Percentiles rank a stretch among this genome's conserved stretches.
These are phyloP conservation scores for Epistrophe grossulariae DNA, from an alignment of 2,888 invertebrate genomes.

Conservation along the genomic window DNA sequence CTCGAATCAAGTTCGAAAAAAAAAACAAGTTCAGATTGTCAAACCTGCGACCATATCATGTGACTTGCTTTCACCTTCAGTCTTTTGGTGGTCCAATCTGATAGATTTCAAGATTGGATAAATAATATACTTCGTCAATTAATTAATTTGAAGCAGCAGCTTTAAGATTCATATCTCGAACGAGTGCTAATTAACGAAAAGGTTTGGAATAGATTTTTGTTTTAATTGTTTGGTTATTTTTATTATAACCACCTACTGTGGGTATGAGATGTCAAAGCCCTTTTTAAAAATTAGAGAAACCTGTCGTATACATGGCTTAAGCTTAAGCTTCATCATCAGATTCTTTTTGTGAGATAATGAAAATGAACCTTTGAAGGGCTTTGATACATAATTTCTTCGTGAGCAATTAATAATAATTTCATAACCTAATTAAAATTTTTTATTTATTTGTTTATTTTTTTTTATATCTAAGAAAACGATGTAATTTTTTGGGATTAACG, in stretches of 20 bases:
- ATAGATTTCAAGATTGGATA: constrained; percentile 53
- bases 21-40: constrained; percentile 23
- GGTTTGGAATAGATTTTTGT: constrained; percentile 29
- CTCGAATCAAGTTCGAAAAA: neutral
- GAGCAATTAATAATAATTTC: constrained; percentile 64
- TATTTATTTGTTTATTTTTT: constrained; percentile 16
- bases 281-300: constrained; percentile 29
- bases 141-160: constrained; percentile 42
- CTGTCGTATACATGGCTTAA: no score
- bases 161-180: constrained; percentile 42
- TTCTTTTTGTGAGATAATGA: constrained; percentile 22
- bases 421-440: constrained; percentile 44
- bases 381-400: constrained; percentile 36
- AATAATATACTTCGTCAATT: constrained; percentile 46
- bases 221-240: constrained; percentile 44
- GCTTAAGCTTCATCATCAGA: constrained; percentile 8
- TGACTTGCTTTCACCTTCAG: constrained; percentile 36
- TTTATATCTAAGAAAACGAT: neutral
- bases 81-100: constrained; percentile 49
- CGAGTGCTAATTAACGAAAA: constrained; percentile 61
- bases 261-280: constrained; percentile 45
- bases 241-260: constrained; percentile 69
- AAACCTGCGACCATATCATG: neutral
- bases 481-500: neutral
- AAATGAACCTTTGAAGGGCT: constrained; percentile 5